Percentiles rank a stretch among this genome's conserved stretches.
These are phyloP conservation scores for Peromyscus polionotus DNA, from an alignment of 2,113 vertebrate genomes.

Conservation along the genomic window DNA sequence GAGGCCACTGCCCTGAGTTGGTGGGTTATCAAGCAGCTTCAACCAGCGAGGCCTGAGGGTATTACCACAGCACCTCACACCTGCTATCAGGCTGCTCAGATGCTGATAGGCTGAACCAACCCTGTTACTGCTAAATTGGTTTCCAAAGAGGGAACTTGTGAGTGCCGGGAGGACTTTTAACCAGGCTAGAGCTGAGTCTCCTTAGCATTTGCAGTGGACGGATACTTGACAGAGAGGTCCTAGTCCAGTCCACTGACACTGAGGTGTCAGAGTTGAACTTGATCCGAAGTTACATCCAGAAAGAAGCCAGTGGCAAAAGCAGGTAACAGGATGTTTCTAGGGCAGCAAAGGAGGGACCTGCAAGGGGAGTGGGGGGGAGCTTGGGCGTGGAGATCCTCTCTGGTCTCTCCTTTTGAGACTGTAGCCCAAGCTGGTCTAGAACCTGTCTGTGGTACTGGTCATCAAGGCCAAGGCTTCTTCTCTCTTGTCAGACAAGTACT, in stretches of 20 bases:
- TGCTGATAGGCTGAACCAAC: conserved; percentile 37
- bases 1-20: neutral
- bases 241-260: neutral
- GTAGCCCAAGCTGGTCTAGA: neutral
- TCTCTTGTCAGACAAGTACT: too few species aligned
- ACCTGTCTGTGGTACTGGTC: neutral
- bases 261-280: neutral
- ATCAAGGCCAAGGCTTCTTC: too few species aligned
- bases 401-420: neutral
- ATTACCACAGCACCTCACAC: conserved; percentile 5
- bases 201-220: conserved; percentile 17
- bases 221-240: neutral
- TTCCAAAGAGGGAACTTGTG: conserved; percentile 34
- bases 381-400: neutral
- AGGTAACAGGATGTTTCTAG: neutral
- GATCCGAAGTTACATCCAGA: neutral
- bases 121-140: conserved; percentile 53
- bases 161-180: neutral
- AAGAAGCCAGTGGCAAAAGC: neutral
- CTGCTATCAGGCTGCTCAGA: conserved; percentile 48
- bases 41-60: conserved; percentile 45
- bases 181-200: conserved; percentile 14
- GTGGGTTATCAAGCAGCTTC: conserved; percentile 47
- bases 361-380: neutral
- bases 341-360: neutral